Conservation (phyloP, 2,113 vertebrate genomes). For the Peucedramus taeniatus region DNA sequence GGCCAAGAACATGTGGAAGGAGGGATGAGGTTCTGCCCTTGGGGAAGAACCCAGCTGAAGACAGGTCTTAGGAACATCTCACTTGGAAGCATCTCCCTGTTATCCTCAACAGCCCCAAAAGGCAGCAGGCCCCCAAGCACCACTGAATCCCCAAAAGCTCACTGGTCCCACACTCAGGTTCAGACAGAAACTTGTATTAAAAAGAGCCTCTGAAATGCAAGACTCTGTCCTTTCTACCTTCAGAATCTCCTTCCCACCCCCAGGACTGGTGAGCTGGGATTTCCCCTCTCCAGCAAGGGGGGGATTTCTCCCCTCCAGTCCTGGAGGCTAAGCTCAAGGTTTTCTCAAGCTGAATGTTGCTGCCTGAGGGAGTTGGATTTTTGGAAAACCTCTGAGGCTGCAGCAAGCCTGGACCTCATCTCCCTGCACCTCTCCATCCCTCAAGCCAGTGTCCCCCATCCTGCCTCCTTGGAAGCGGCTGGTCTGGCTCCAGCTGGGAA, state of each 20-base stretch:
- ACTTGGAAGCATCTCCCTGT: background rate
- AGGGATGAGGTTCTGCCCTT: background rate
- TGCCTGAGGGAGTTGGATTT: background rate
- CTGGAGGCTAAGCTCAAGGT: background rate
- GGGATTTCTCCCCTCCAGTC: background rate
- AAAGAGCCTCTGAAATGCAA: background rate
- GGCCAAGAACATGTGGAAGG: fast-evolving
- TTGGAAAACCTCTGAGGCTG: background rate
- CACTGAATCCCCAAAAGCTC: background rate
- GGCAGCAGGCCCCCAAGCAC: fast-evolving
- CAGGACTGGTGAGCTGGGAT: background rate
- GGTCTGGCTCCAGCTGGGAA: background rate
- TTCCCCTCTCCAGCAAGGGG: background rate
- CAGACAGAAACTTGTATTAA: background rate
- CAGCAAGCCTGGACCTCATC: background rate
- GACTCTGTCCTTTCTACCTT: background rate
- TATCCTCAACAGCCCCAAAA: background rate
- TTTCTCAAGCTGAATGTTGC: background rate
- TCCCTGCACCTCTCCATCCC: background rate
- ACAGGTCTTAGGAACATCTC: background rate
- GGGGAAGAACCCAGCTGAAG: background rate
- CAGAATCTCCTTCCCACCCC: background rate
- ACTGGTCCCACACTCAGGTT: background rate
- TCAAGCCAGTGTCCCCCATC: background rate
- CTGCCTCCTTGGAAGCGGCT: background rate